These are phyloP conservation scores for Drosophila fuyamai DNA, from an alignment of 1,140 invertebrate species.

Conservation along the genomic window DNA sequence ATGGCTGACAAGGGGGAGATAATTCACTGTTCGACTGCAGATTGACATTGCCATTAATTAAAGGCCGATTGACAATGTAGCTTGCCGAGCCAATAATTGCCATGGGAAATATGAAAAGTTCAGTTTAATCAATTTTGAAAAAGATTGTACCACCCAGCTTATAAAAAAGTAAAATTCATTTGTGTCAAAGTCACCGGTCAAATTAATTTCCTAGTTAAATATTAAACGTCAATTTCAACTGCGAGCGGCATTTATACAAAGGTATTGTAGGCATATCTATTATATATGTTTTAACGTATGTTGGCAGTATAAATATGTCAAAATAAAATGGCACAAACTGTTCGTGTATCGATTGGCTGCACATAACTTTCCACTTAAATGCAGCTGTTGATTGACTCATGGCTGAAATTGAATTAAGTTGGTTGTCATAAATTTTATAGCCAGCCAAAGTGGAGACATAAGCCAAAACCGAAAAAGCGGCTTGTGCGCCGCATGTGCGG, in stretches of 20 bases:
- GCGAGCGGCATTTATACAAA: not conserved
- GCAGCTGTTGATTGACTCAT: slow-evolving; percentile 78
- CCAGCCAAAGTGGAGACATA: slow-evolving; percentile 53
- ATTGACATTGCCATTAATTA: slow-evolving; percentile 36
- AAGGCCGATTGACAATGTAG: slow-evolving; percentile 35
- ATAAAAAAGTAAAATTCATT: slow-evolving; percentile 11
- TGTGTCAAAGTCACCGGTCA: not conserved
- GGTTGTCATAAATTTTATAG: slow-evolving; percentile 64
- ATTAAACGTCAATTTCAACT: slow-evolving; percentile 31
- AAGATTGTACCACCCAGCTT: slow-evolving; percentile 3
- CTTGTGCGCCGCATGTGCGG: slow-evolving; percentile 40
- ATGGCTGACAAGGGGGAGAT: slow-evolving; percentile 36
- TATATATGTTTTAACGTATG: not conserved
- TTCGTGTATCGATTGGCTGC: slow-evolving; percentile 35
- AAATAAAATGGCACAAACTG: slow-evolving; percentile 21
- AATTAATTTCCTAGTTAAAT: slow-evolving; percentile 16
- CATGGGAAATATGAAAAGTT: slow-evolving; percentile 10
- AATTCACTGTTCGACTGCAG: slow-evolving; percentile 37
- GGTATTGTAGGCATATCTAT: not conserved
- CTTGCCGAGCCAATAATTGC: slow-evolving; percentile 3
- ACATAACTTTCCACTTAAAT: slow-evolving; percentile 80
- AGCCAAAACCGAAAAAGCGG: slow-evolving; percentile 33
- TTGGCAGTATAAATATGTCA: slow-evolving; percentile 30
- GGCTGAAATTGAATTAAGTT: slow-evolving; percentile 76
- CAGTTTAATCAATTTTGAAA: not conserved